Evolutionary conservation across 2,888 invertebrate species (phyloP).

Genomic region (Parnassius glacialis): DNA sequence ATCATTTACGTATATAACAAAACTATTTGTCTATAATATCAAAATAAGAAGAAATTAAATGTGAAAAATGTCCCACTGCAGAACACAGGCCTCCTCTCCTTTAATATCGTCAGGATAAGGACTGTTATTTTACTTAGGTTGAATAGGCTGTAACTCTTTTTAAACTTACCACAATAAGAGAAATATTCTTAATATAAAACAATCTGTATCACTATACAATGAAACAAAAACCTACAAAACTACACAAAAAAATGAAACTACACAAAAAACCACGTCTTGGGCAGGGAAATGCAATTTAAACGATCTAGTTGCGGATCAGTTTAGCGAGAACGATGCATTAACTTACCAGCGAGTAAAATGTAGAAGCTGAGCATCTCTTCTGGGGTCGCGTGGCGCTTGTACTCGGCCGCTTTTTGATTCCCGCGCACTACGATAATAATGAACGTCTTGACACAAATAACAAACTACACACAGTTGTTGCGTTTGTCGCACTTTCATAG

Average conservation of each 20-base stretch:
- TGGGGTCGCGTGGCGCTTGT: conserved; percentile 23
- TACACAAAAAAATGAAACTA: too few species aligned
- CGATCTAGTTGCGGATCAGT: conserved; percentile 4
- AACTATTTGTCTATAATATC: too few species aligned
- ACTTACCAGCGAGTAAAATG: conserved; percentile 53
- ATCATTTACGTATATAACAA: too few species aligned
- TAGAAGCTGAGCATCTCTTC: conserved; percentile 46
- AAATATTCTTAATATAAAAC: too few species aligned
- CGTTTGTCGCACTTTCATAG: conserved; percentile 13
- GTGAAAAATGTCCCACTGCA: not conserved
- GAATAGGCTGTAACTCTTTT: too few species aligned
- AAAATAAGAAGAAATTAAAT: too few species aligned
- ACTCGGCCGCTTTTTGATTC: conserved; percentile 45
- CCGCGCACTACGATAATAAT: conserved; percentile 46
- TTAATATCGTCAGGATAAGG: not conserved
- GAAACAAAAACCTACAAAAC: too few species aligned
- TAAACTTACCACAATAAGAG: too few species aligned
- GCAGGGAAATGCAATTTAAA: not conserved
- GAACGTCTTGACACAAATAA: conserved; percentile 47
- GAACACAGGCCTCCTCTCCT: not conserved
- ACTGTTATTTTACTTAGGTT: too few species aligned
- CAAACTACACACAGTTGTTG: conserved; percentile 38
- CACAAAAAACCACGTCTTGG: not conserved
- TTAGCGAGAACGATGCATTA: conserved; percentile 26
- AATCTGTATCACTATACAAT: too few species aligned